Base-by-base conservation (phyloP, 2,113 vertebrate species). In the Nothocercus julius region DNA sequence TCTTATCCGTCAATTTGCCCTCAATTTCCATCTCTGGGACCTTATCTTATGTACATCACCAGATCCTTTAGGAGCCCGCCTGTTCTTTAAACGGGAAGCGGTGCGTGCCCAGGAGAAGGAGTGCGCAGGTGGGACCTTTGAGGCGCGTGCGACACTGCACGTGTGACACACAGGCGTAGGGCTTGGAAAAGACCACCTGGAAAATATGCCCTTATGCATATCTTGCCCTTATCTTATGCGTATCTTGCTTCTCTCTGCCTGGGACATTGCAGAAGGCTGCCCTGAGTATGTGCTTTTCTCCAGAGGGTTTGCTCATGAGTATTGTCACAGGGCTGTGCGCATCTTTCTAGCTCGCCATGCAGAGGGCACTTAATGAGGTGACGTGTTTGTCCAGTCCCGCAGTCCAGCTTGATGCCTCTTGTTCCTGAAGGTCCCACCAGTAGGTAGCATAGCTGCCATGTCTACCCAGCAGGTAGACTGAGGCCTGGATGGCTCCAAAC, bases 181-280 rank as follows among this genome's bases (percentile, higher is more conserved):
- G 14, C 0, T 25, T 66, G 44, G 13, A 13, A n/a, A 44, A 28
- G 16, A 38, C 32, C 68, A 38, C 38, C 68, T 53, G 63, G 63
- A 63, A 59, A 83, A 66, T 4, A 1, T 34, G 16, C 40, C 54
- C 72, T 61, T 62, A 24, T 0, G 0, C 9, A 0, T 69, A 70
- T 80, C 68, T 58, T 63, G 2, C 66, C 36, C 36, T 36, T 73
- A 45, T 62, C 59, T 61, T 62, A 24, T 0, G 0, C 9, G 0
- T 69, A 70, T 80, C 68, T 58, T 63, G 2, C 66, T 92, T 74
- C 79, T 87, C 70, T 44, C 42, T 85, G 76, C 85, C 30, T 0
- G 0, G 70, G 87, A 44, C 36, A 56, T 19, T 78, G 51, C 45
- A 49, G 72, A 36, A 68, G 13, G 20, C 63, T 76, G 53, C 30